A percentile compares a stretch with the other conserved stretches of the same genome.
Conservation (phyloP, 2,888 invertebrate genomes). For the Patella caerulea region DNA sequence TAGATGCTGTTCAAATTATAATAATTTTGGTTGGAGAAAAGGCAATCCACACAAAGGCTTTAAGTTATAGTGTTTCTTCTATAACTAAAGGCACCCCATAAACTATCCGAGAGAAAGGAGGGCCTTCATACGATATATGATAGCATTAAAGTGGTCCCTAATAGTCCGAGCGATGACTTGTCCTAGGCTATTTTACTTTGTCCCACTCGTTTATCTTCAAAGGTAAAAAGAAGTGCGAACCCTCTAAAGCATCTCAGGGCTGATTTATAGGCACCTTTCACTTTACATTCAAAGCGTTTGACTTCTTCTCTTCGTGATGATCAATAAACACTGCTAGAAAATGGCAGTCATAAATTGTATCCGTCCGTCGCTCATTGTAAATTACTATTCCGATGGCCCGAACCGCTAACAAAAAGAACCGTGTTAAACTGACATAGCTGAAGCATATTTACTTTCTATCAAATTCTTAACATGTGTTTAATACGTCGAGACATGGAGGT, state of each 20-base stretch:
- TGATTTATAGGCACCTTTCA: constrained; percentile 7
- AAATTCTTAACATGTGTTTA: constrained; percentile 5
- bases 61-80: background rate
- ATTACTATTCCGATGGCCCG: background rate
- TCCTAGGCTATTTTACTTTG: background rate
- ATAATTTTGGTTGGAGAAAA: constrained; percentile 5
- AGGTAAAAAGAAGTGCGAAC: background rate
- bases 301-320: constrained; percentile 7
- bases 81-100: constrained; percentile 3
- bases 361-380: background rate
- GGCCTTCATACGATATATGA: constrained; percentile 7
- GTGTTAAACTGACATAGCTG: constrained; percentile 7
- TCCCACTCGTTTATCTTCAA: background rate
- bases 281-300: constrained; percentile 7
- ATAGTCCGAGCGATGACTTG: constrained; percentile 2
- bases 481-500: background rate
- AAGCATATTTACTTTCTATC: constrained; percentile 3
- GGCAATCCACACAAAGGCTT: background rate
- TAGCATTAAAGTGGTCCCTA: constrained; percentile 7
- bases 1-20: constrained; percentile 7
- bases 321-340: constrained; percentile 6
- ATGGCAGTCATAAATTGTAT: constrained; percentile 4
- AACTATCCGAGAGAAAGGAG: background rate
- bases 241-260: background rate
- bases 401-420: background rate